Evolutionary conservation across 2,888 invertebrate genomes (phyloP).

Genomic region (Heteropelma amictum): DNA sequence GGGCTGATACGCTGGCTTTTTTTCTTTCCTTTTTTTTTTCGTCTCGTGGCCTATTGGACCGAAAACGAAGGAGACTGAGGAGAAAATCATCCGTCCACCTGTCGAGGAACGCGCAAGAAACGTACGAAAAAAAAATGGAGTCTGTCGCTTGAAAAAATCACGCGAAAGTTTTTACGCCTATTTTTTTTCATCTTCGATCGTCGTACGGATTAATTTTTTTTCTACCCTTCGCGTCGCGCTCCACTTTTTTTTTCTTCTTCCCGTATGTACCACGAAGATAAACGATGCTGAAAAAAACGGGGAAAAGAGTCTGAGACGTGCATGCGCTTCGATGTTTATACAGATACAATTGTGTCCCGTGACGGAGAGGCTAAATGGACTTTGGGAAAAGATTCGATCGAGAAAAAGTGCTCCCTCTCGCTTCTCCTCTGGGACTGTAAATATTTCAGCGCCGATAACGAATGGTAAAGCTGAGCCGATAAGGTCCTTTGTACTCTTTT

Average conservation of each 20-base stretch:
- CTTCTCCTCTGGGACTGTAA: conserved; percentile 58
- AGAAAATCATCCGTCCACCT: neutral
- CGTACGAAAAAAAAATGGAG: neutral
- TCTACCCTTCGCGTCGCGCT: too few species aligned
- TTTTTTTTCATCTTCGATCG: conserved; percentile 65
- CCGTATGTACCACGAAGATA: neutral
- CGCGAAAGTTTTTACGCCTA: conserved; percentile 65
- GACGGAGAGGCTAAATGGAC: conserved; percentile 37
- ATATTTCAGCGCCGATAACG: conserved; percentile 66
- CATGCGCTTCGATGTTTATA: neutral
- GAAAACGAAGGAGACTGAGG: neutral
- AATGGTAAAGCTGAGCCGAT: conserved; percentile 66
- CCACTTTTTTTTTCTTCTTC: neutral
- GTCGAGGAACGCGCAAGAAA: neutral
- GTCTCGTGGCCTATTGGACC: conserved; percentile 54
- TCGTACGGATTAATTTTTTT: too few species aligned
- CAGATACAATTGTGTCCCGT: neutral
- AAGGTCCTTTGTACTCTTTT: conserved; percentile 52
- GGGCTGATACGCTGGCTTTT: too few species aligned
- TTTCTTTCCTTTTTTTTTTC: conserved; percentile 43
- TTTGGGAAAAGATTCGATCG: conserved; percentile 52
- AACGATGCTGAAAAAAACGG: too few species aligned
- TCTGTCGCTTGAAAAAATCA: neutral
- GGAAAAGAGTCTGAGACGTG: neutral
- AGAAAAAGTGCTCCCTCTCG: conserved; percentile 21